Conservation (phyloP, 92 coral and sea anemone species). For the Porites lobata region DNA sequence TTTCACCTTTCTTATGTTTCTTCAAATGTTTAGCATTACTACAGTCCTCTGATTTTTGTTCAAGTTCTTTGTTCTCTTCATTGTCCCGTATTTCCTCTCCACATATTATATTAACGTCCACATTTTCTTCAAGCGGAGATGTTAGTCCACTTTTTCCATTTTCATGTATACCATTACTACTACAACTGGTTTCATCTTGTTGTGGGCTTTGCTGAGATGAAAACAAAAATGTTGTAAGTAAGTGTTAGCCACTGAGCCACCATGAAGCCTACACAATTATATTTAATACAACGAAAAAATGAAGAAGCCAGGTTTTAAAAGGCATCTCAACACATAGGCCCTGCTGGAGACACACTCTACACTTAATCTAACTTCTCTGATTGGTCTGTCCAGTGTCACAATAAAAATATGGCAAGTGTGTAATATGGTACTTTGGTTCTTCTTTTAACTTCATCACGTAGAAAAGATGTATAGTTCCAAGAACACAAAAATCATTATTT, state of each 20-base stretch:
- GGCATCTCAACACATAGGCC: too few relatives aligned
- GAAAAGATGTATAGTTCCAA: too few relatives aligned
- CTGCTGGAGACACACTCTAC: too few relatives aligned
- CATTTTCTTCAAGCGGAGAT: background rate
- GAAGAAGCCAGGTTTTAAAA: too few relatives aligned
- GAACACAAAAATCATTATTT: too few relatives aligned
- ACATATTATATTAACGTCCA: background rate
- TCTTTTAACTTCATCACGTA: too few relatives aligned
- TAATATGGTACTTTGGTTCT: too few relatives aligned
- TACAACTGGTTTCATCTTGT: background rate
- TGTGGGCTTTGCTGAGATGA: conserved; percentile 5
- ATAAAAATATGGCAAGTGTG: background rate
- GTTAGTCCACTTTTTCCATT: conserved; percentile 1
- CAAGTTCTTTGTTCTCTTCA: conserved; percentile 20
- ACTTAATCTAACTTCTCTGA: too few relatives aligned
- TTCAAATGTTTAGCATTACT: conserved; percentile 2
- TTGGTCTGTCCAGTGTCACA: too few relatives aligned
- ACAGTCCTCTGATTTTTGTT: background rate
- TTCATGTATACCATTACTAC: conserved; percentile 14
- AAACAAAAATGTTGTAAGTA: background rate
- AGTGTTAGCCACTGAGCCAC: background rate
- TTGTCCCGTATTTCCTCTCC: conserved; percentile 32
- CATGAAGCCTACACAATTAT: background rate
- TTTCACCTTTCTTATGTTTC: conserved; percentile 23
- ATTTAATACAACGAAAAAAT: too few relatives aligned